Base-by-base conservation (phyloP, 2,888 invertebrate genomes). In the Schizaphis graminum region DNA sequence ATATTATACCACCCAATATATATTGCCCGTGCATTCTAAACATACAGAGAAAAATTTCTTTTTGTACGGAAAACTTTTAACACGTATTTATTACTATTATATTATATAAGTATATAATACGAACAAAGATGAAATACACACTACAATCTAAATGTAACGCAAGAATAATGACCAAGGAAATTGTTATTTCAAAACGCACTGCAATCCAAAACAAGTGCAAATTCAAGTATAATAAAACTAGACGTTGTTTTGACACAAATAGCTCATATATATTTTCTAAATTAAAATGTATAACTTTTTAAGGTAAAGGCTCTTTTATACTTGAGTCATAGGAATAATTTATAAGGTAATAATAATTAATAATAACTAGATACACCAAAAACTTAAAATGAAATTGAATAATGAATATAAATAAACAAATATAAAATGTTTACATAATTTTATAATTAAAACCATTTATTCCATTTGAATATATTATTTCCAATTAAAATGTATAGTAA, bases 1-100 rank as follows among this genome's bases (percentile, higher is more conserved):
- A 87, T 92, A 89, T 94, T 94, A 91, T 57, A 89, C 57, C 57
- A 56, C 57, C 77, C 47, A n/a, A 41, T 85, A 67, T 85, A 67
- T 90, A 91, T 91, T 11, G 35, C 47, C 53, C 28, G 85, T 85
- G 93, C 47, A 89, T 89, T 44, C 89, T 53, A 89, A 89, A 41
- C 44, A 67, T 41, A 67, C 26, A 86, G 35, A 61, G 87, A 61
- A 85, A 49, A 89, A 85, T n/a, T 56, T 57, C 57, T 16, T 90
- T 90, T 90, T 35, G 21, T 47, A 16, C 49, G 35, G 24, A 84
- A 47, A 89, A 84, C 84, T 77, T 89, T 89, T 84, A 89, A 89
- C 56, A 77, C 89, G 53, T 84, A 84, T 89, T 53, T 84, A 41
- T 47, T 28, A 35, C 87, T 87, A 26, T 92, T 92, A 67, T 92